Conservation (phyloP, 2,113 vertebrate genomes). For the Takifugu flavidus region DNA sequence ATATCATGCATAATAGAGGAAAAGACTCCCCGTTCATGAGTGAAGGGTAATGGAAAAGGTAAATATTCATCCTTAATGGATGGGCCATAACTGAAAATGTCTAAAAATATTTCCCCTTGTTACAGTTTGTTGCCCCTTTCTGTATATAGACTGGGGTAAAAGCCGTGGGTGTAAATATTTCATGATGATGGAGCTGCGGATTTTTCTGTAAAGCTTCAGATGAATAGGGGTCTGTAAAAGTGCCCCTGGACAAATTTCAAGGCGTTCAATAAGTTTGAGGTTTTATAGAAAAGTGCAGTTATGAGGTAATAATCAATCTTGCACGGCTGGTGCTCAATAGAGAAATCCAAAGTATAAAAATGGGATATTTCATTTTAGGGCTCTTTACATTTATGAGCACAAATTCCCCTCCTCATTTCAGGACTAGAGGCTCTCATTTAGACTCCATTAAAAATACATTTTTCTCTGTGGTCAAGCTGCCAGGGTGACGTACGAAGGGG, state of each 20-base stretch:
- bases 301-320: slow-evolving; percentile 35
- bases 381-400: slow-evolving; percentile 49
- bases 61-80: slow-evolving; percentile 32
- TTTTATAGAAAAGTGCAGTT: slow-evolving; percentile 13
- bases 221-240: slow-evolving; percentile 36
- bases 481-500: slow-evolving; percentile 43
- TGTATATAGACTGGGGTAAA: slow-evolving; percentile 54
- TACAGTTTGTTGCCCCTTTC: slow-evolving; percentile 22
- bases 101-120: slow-evolving; percentile 49
- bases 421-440: slow-evolving; percentile 56
- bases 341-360: slow-evolving; percentile 37
- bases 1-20: slow-evolving; percentile 13
- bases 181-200: slow-evolving; percentile 39
- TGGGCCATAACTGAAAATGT: slow-evolving; percentile 17
- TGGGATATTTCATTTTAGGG: slow-evolving; percentile 44
- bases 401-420: slow-evolving; percentile 34
- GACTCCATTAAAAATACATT: slow-evolving; percentile 67
- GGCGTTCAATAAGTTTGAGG: slow-evolving; percentile 12
- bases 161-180: slow-evolving; percentile 62
- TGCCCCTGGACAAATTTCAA: slow-evolving; percentile 43
- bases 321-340: slow-evolving; percentile 26
- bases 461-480: slow-evolving; percentile 46
- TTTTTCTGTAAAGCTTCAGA: slow-evolving; percentile 16
- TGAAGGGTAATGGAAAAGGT: slow-evolving; percentile 32
- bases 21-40: slow-evolving; percentile 10